Base-by-base conservation (phyloP, 2,888 invertebrate genomes). In the Brenthis daphne region DNA sequence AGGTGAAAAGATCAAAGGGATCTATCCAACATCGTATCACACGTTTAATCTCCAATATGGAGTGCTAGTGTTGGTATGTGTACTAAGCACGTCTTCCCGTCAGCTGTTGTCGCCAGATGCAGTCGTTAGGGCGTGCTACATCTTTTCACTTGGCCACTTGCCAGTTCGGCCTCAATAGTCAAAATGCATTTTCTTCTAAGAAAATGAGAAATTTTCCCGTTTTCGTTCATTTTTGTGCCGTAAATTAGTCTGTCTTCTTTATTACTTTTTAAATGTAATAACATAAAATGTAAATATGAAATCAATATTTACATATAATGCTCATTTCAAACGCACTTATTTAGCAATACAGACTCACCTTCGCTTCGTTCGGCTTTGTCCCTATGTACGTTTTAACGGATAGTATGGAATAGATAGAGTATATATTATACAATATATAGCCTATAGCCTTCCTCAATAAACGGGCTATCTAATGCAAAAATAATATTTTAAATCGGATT, bases 61-160 rank as follows among this genome's bases (percentile, higher is more conserved):
- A 24, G 20, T 51, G 37, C 14, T 14, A 43, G 58, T 48, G 47
- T 43, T 14, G 13, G 14, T 37, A 54, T 33, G 53, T 53, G 53
- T 14, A 54, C n/a, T 48, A 29, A 54, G 60, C 55, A 50, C 37
- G 48, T 51, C 43, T 54, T 54, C 37, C 60, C 55, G 65, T 54
- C 66, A 69, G 69, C 64, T 69, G 65, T 57, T 68, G 51, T 64
- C 66, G 47, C 66, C 57, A 71, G 71, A 60, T 69, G 68, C 63
- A 69, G 64, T 64, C 66, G 60, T 67, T 69, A 58, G 57, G 66
- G 63, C 63, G 66, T 24, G 69, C 69, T 64, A 71, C 48, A 60
- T 68, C 61, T 71, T 71, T 66, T 24, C 54, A 60, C 47, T 71
- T 71, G 71, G 69, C 63, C 56, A 56, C 51, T 64, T 69, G 71